phyloP scores from a whole-genome alignment of 1,140 invertebrate genomes.

The Wasmannia auropunctata region DNA sequence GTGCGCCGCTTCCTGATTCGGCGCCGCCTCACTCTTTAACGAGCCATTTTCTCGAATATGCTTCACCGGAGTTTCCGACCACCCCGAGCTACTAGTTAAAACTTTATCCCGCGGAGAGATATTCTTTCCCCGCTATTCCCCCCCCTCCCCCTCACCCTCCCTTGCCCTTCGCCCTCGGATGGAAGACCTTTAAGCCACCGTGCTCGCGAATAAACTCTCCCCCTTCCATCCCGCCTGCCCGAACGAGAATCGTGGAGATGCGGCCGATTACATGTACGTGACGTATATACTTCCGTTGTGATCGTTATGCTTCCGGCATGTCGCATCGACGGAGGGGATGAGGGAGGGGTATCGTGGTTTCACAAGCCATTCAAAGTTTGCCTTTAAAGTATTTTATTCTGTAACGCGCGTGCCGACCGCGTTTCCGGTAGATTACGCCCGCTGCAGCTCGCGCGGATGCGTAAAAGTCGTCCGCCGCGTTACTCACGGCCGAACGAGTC shows the following conservation, averaged over 20 bases:
- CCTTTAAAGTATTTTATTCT: constrained; percentile 10
- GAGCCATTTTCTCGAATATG: constrained; percentile 43
- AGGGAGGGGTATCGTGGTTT: too few species aligned
- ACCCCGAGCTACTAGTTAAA: constrained; percentile 52
- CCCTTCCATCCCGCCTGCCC: neutral
- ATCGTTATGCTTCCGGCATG: neutral
- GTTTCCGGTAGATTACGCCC: constrained; percentile 36
- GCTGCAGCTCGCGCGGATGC: neutral
- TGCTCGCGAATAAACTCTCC: neutral
- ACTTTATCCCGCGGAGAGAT: constrained; percentile 45
- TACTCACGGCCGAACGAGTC: neutral
- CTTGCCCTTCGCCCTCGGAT: neutral
- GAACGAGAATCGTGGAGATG: neutral
- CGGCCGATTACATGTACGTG: neutral
- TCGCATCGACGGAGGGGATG: neutral
- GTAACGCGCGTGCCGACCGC: neutral
- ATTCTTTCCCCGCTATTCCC: neutral
- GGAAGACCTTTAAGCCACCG: neutral
- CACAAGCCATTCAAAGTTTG: constrained; percentile 5
- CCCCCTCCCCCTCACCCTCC: too few species aligned
- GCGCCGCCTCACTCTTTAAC: constrained; percentile 35
- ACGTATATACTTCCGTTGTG: neutral
- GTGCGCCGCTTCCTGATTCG: constrained; percentile 24
- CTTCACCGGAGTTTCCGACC: constrained; percentile 34
- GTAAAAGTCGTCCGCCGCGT: neutral